A percentile compares a stretch with the other conserved stretches of the same genome.
Conservation (phyloP, 2,113 vertebrate species). For the Pituophis catenifer region DNA sequence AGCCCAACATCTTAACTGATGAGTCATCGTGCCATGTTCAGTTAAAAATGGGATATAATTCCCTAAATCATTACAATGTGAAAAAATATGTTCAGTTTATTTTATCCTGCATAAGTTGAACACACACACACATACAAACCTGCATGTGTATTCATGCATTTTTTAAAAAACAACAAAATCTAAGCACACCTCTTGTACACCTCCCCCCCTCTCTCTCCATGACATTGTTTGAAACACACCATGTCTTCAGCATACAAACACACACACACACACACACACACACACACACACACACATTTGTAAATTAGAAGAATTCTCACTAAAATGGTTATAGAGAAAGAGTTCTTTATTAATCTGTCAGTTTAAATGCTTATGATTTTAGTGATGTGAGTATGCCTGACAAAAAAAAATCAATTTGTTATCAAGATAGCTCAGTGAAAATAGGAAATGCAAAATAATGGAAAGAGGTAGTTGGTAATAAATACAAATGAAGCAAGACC, state of each 20-base stretch:
- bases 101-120: not conserved
- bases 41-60: not conserved
- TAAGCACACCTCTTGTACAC: not conserved
- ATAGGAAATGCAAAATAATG: slow-evolving; percentile 1
- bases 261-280: too few species aligned
- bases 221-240: not conserved
- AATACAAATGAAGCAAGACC: slow-evolving; percentile 13
- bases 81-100: not conserved
- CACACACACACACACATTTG: not conserved
- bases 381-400: not conserved
- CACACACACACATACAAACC: not conserved
- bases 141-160: not conserved
- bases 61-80: not conserved
- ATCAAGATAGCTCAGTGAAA: slow-evolving; percentile 5
- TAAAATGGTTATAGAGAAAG: not conserved
- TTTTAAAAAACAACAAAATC: not conserved
- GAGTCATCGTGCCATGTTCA: not conserved
- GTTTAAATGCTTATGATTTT: slow-evolving; percentile 11
- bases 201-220: not conserved
- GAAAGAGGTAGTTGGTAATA: slow-evolving; percentile 4
- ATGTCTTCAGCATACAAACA: not conserved
- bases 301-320: not conserved
- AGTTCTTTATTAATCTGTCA: not conserved
- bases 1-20: not conserved
- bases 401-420: slow-evolving; percentile 21